Evolutionary conservation across 2,797 vertebrate species (phyloP), one percentile per base, ranked within the genome.

Genomic region (Acanthis flammea): DNA sequence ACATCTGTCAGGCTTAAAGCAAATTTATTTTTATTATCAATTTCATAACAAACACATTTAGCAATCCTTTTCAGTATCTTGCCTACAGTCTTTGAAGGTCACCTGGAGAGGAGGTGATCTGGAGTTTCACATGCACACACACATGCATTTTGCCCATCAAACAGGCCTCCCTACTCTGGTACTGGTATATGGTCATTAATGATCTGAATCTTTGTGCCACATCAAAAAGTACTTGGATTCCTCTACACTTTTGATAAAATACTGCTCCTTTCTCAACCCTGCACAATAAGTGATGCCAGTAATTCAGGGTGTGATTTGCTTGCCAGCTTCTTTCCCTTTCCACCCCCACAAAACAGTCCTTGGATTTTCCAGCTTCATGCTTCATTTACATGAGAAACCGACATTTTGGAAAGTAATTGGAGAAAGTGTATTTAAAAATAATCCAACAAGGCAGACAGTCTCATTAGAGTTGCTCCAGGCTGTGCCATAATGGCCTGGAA

Each of bases 361-460:
- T 63, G 68, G 24, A 60, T 87, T 91, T 88, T 82, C 39, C 28
- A 82, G 16, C 31, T 25, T 22, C 4, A 2, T 42, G 48, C 51
- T 83, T 80, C 39, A 72, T 90, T 96, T 88, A 33, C 80, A 88
- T 17, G 22, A 84, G 61, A 79, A 94, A 78, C 24, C 0, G 6
- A 44, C n/a, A 71, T 91, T 96, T 87, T 77, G 75, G 68, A 76
- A 92, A 35, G 30, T 54, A 92, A 74, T 77, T 91, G 42, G 70
- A 28, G 85, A 77, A 91, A 84, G 48, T 12, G 5, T 79, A 19
- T 79, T 92, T 92, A 55, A 86, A 93, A 91, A n/a, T 37, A 90
- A 88, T 50, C 39, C 19, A 77, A 18, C 55, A 91, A 86, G 86
- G 62, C 39, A 68, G 48, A 76, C 27, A 42, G 11, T 60, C 62